Evolutionary conservation across 1,140 invertebrate genomes (phyloP).

Genomic region (Microplitis mediator): DNA sequence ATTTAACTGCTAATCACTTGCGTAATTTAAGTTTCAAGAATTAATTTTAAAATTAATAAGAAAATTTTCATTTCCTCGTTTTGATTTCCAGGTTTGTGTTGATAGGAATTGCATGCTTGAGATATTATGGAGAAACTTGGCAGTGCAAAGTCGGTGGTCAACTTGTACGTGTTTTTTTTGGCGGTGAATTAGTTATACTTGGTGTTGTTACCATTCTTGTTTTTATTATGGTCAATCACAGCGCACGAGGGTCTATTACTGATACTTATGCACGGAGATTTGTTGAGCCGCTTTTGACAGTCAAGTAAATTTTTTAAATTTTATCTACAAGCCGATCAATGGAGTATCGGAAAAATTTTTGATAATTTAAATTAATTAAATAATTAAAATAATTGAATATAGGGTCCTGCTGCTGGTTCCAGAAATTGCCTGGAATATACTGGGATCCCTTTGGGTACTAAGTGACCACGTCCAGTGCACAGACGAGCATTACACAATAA

Average conservation of each 20-base stretch:
- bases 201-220: conserved; percentile 67
- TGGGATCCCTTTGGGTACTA: conserved; percentile 84
- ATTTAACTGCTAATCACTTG: neutral
- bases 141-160: conserved; percentile 69
- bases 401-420: conserved; percentile 75
- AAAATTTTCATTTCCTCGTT: neutral
- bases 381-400: conserved; percentile 16
- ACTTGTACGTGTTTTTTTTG: conserved; percentile 71
- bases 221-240: conserved; percentile 71
- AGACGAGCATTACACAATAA: conserved; percentile 72
- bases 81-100: conserved; percentile 66
- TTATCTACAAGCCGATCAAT: neutral
- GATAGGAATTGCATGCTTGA: conserved; percentile 68
- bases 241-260: conserved; percentile 73
- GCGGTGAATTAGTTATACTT: conserved; percentile 69
- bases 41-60: neutral
- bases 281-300: conserved; percentile 70
- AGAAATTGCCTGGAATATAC: conserved; percentile 76
- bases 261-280: conserved; percentile 69
- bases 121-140: conserved; percentile 70
- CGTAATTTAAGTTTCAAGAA: too few species aligned
- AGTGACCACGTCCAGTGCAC: conserved; percentile 71
- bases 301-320: conserved; percentile 66
- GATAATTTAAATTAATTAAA: neutral
- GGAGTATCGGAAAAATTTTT: neutral